Base-by-base conservation (phyloP, 2,113 vertebrate species). In the Galeopterus variegatus region DNA sequence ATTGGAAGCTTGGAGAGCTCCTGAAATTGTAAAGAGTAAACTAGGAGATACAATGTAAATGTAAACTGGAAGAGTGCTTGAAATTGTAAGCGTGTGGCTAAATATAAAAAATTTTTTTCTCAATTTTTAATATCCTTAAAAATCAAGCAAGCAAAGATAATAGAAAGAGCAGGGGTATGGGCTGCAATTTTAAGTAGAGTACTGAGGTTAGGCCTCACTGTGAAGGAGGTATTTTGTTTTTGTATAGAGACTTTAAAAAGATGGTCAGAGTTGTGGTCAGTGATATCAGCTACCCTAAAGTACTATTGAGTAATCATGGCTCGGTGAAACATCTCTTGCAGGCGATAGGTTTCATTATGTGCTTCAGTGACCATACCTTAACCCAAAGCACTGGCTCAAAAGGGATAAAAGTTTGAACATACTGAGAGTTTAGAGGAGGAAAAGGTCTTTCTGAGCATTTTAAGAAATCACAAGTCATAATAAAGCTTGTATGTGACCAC, bases 111-210 rank as follows among this genome's bases (percentile, higher is more conserved):
- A 17, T 26, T 5, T 21, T 87, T 80, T 83, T 77, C 81, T 65
- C 62, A n/a, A 50, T 56, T 79, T 62, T 77, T 87, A 90, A 77
- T 72, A 87, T 12, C 45, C 19, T 93, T 56, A 84, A 45, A 92
- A 90, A 65, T 80, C 75, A 96, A 85, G 14, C 45, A 88, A 65
- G 21, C 28, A 84, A 94, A 85, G 21, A 60, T 60, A 50, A 23
- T 62, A 58, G 12, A 36, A 84, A 84, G 45, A 6, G 28, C 52
- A 93, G 10, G 1, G 11, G 5, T 8, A 50, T 17, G 33, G 36
- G 19, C 8, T 72, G 23, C 48, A 65, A 72, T 54, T 88, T 91
- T 48, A 87, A 48, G 21, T 26, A 6, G 19, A 23, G 6, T 19
- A 31, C 45, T 82, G 28, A 90, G 28, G 15, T 52, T 5, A 56